Conservation (phyloP, 2,888 invertebrate genomes). For the Drosophila borborema region DNA sequence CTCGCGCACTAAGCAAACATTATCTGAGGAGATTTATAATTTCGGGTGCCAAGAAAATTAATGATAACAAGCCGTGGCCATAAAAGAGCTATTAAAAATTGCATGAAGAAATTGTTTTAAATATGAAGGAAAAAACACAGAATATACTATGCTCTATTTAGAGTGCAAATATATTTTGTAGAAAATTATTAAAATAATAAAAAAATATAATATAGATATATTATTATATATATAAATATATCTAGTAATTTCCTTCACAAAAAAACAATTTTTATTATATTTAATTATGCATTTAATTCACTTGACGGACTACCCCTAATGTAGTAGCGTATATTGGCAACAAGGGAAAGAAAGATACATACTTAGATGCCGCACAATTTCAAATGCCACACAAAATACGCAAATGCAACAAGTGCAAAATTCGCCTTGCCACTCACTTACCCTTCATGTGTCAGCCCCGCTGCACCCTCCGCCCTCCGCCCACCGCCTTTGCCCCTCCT, state of each 20-base stretch:
- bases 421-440: conserved; percentile 27
- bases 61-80: conserved; percentile 26
- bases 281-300: neutral
- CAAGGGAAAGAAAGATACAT: conserved; percentile 5
- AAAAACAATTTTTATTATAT: too few relatives aligned
- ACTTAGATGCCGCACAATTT: conserved; percentile 55
- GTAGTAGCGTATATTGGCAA: conserved; percentile 7
- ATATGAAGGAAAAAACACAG: neutral
- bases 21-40: conserved; percentile 21
- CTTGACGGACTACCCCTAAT: conserved; percentile 11
- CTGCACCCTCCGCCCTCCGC: too few relatives aligned
- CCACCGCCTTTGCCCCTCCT: neutral
- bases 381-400: conserved; percentile 65
- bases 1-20: conserved; percentile 12
- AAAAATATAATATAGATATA: too few relatives aligned
- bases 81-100: conserved; percentile 27
- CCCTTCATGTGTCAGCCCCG: neutral
- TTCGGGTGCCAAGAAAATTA: conserved; percentile 41
- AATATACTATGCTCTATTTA: neutral
- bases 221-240: too few relatives aligned
- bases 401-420: conserved; percentile 73
- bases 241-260: neutral
- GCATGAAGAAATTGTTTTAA: neutral
- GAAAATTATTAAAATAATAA: too few relatives aligned
- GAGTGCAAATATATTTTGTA: neutral